Conservation (phyloP, 2,113 vertebrate species). For the Periophthalmodon schlosseri region DNA sequence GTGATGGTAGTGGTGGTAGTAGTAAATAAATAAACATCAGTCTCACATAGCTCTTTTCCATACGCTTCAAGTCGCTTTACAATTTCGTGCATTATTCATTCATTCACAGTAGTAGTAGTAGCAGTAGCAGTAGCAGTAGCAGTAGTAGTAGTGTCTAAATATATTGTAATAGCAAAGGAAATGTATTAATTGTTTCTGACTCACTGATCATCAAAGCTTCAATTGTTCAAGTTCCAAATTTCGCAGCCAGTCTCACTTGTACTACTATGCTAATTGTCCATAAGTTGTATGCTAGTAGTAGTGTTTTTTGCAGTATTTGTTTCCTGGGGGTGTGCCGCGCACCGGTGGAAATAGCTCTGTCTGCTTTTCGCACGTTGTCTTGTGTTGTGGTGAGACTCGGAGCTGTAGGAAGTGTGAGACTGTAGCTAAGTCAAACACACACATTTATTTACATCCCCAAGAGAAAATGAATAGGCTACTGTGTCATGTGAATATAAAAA, state of each 20-base stretch:
- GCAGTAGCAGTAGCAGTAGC: too few relatives aligned
- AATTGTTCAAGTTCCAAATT: neutral
- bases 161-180: neutral
- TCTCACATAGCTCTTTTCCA: too few relatives aligned
- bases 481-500: neutral
- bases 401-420: conserved; percentile 44
- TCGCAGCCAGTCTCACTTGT: neutral
- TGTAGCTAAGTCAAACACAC: conserved; percentile 49
- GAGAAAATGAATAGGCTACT: neutral
- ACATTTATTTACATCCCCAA: conserved; percentile 51
- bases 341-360: conserved; percentile 13
- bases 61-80: too few relatives aligned
- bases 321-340: conserved; percentile 29
- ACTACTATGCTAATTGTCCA: neutral
- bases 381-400: conserved; percentile 43
- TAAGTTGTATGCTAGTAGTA: neutral
- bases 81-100: too few relatives aligned
- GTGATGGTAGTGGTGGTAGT: too few relatives aligned
- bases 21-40: too few relatives aligned
- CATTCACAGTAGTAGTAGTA: too few relatives aligned
- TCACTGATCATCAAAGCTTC: neutral
- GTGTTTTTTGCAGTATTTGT: conserved; percentile 45
- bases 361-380: conserved; percentile 53
- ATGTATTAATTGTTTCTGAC: neutral
- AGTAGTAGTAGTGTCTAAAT: neutral